These are phyloP conservation scores for Pseudomyrmex sp. DNA, from an alignment of 1,140 invertebrate species.

Conservation along the genomic window DNA sequence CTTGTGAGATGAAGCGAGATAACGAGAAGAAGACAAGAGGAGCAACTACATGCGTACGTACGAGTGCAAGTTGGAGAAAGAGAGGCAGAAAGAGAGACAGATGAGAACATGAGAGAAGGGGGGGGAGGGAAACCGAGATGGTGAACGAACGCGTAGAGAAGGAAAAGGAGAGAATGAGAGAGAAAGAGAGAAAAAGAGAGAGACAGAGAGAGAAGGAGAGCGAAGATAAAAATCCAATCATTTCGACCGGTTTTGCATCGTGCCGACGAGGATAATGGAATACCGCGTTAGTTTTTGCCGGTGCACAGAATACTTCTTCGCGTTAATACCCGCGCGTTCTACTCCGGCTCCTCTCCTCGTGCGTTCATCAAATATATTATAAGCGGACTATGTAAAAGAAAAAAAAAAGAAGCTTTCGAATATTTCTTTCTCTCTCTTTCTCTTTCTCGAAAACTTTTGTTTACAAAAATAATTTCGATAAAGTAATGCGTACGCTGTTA, in stretches of 20 bases:
- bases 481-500: not conserved
- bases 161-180: conserved; percentile 39
- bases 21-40: conserved; percentile 21
- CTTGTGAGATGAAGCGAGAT: conserved; percentile 39
- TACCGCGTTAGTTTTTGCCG: conserved; percentile 81
- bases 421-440: not conserved
- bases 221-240: conserved; percentile 83
- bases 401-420: not conserved
- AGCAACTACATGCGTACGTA: conserved; percentile 3
- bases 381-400: not conserved
- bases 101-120: not conserved
- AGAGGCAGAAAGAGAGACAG: conserved; percentile 28
- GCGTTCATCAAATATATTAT: conserved; percentile 66
- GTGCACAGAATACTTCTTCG: conserved; percentile 80
- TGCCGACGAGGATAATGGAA: conserved; percentile 81
- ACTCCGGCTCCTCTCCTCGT: conserved; percentile 58
- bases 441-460: not conserved
- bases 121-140: conserved; percentile 33
- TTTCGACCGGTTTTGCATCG: conserved; percentile 83
- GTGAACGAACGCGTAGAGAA: conserved; percentile 40
- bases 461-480: not conserved
- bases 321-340: conserved; percentile 78
- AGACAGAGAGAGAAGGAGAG: conserved; percentile 61
- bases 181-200: conserved; percentile 54
- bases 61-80: conserved; percentile 33